Percentiles rank a stretch among this genome's conserved stretches.
phyloP scores from a whole-genome alignment of 1,140 invertebrate species.

The Popillia japonica region DNA sequence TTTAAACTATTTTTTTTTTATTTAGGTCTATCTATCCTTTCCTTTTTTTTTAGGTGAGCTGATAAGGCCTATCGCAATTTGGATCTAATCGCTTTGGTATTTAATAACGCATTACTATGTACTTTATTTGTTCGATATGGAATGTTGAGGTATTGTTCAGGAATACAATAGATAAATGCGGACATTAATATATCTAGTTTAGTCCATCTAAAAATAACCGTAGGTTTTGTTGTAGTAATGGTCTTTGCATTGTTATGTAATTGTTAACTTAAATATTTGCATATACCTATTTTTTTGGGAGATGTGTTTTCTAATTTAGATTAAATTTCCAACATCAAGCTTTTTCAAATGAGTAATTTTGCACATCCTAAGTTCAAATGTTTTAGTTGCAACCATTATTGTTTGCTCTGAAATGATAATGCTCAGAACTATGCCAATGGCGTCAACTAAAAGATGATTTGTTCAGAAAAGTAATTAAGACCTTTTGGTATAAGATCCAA shows the following conservation, averaged over 20 bases:
- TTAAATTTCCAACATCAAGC: no score
- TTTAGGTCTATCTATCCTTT: slow-evolving; percentile 17
- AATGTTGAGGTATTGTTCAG: slow-evolving; percentile 1
- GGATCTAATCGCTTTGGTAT: slow-evolving; percentile 9
- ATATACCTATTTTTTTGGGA: no score
- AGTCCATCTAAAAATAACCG: neutral
- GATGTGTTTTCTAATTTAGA: no score
- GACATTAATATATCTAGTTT: slow-evolving; percentile 3
- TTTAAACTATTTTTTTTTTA: neutral
- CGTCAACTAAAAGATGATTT: no score
- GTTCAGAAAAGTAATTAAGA: no score
- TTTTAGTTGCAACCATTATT: no score
- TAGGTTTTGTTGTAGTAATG: neutral
- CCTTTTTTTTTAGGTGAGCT: neutral
- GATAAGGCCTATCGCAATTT: slow-evolving; percentile 22
- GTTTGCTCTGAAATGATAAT: no score
- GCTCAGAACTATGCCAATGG: no score
- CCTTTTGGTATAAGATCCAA: no score
- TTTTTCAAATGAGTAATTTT: no score
- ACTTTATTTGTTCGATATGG: slow-evolving; percentile 15
- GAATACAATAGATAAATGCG: neutral
- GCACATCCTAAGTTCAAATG: no score
- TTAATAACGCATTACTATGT: slow-evolving; percentile 32
- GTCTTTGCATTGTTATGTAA: neutral
- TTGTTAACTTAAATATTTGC: no score